A percentile compares a stretch with the other conserved stretches of the same genome.
Conservation (phyloP, 2,113 vertebrate genomes). For the Proterorhinus semilunaris region DNA sequence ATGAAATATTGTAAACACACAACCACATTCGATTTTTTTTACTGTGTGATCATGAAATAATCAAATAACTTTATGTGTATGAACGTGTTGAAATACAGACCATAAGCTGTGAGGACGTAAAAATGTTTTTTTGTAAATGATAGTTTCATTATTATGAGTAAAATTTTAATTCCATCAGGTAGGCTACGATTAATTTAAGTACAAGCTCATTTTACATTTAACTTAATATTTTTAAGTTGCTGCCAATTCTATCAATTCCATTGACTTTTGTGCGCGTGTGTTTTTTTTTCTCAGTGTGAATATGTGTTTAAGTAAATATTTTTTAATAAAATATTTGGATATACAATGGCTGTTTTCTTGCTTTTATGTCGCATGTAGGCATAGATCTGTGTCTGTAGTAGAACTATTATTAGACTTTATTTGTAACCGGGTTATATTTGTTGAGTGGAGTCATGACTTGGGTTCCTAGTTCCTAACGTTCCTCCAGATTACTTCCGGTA, state of each 20-base stretch:
- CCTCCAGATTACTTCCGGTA: slow-evolving; percentile 8
- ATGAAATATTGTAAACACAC: not conserved
- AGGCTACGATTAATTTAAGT: not conserved
- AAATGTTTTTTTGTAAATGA: not conserved
- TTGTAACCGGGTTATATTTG: no score
- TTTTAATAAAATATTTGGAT: slow-evolving; percentile 58
- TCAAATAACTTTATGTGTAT: not conserved
- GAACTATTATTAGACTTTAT: no score
- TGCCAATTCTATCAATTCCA: not conserved
- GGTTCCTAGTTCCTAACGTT: not conserved
- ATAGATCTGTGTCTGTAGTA: no score
- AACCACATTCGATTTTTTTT: not conserved
- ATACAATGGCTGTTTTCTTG: not conserved
- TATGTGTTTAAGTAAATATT: slow-evolving; percentile 49
- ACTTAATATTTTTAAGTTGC: not conserved
- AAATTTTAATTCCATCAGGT: not conserved
- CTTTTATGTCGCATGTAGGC: not conserved
- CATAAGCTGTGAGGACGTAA: not conserved
- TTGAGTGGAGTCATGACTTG: not conserved
- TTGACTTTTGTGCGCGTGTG: not conserved
- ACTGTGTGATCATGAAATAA: not conserved
- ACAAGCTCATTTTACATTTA: not conserved
- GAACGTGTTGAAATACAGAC: not conserved
- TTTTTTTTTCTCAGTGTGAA: slow-evolving; percentile 37
- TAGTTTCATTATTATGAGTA: not conserved